A percentile compares a stretch with the other conserved stretches of the same genome.
These are phyloP conservation scores for Eupithecia insigniata DNA, from an alignment of 2,888 invertebrate species.

Conservation along the genomic window DNA sequence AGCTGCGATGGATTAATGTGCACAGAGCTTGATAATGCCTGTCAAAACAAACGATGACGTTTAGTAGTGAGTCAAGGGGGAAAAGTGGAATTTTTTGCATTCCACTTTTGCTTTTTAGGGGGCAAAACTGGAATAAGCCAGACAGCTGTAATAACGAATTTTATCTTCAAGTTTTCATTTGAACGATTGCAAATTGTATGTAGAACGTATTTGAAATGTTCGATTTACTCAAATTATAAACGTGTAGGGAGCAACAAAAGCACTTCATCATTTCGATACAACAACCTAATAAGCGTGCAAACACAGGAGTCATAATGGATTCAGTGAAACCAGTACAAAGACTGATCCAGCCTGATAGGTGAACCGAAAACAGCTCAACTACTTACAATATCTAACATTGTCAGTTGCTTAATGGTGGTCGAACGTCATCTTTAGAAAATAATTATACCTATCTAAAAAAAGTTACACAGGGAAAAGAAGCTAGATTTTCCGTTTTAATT, in stretches of 20 bases:
- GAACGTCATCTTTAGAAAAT: too few relatives aligned
- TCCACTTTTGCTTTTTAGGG: too few relatives aligned
- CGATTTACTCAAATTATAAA: not conserved
- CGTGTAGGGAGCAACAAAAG: constrained; percentile 3
- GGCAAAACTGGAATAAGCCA: too few relatives aligned
- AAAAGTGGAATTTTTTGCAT: too few relatives aligned
- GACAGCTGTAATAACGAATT: not conserved
- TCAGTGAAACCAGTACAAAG: constrained; percentile 61
- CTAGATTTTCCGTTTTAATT: too few relatives aligned
- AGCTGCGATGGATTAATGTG: too few relatives aligned
- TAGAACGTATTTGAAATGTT: not conserved
- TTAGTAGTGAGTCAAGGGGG: not conserved
- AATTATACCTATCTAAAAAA: too few relatives aligned
- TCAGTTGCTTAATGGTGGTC: too few relatives aligned
- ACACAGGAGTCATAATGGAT: constrained; percentile 60
- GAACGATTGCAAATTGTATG: not conserved
- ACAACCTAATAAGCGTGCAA: constrained; percentile 54
- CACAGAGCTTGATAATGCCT: too few relatives aligned
- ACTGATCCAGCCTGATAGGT: constrained; percentile 50
- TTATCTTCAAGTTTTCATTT: not conserved
- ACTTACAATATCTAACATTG: too few relatives aligned
- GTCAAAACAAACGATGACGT: not conserved
- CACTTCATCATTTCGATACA: constrained; percentile 51
- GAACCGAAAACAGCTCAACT: constrained; percentile 6
- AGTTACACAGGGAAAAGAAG: too few relatives aligned